Evolutionary conservation across 2,797 vertebrate species (phyloP), one percentile per base, ranked within the genome.

Genomic region (Scomberomorus guttatus): DNA sequence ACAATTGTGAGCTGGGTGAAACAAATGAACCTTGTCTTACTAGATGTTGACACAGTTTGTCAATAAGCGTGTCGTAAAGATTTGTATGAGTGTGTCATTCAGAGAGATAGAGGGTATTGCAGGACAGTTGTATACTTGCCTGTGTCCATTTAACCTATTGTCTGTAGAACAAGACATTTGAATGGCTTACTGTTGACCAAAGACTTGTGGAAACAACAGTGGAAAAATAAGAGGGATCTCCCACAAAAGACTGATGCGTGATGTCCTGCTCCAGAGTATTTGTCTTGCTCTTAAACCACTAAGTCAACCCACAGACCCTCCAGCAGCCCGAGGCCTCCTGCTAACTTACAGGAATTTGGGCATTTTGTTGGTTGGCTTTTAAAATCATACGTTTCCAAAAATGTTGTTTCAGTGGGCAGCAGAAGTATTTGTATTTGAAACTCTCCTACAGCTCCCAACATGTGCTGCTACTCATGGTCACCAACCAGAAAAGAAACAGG

Each of bases 361-460:
- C 56, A 83, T 83, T 91, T 89, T 83, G 27, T 64, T 63, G 37
- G 69, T 80, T 67, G 46, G 25, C 61, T 82, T 85, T 86, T 79
- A 69, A 79, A 85, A 78, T 77, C 34, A 71, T 65, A 51, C 61
- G 62, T 87, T 90, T 86, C 79, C 75, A 77, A 86, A 85, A 82
- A 59, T 56, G 59, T 60, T 71, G 32, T 72, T 72, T 72, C 60
- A 71, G 55, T 68, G 44, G 75, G 75, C 66, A 89, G 87, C 74
- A 61, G 74, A 86, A 80, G 73, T 77, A 80, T 91, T 84, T 87
- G 57, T 90, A 87, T 86, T 84, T 70, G 71, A 81, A 81, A 66
- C 52, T 75, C 54, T 42, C 76, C 39, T 42, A 13, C 13, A 42
- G 39, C 39, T 77, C 52, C 42, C 37, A 73, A 85, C 84, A 67